These are phyloP conservation scores for Craseonycteris thonglongyai DNA, from an alignment of 2,113 vertebrate species.

Conservation along the genomic window DNA sequence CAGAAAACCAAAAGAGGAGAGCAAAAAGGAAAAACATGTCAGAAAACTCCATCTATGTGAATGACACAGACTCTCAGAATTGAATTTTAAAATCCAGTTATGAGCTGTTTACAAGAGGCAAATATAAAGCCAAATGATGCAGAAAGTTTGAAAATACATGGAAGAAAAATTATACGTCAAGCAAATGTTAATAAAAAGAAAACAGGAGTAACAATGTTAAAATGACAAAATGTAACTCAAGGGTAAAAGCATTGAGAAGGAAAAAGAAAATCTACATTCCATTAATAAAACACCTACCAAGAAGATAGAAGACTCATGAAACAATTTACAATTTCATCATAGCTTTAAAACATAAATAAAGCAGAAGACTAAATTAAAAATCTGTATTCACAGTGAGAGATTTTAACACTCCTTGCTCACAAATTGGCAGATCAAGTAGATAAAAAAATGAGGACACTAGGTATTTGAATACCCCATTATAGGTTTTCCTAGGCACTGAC, in stretches of 20 bases:
- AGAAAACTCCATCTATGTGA: neutral
- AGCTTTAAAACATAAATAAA: conserved; percentile 35
- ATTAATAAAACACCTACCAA: neutral
- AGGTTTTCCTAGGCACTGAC: neutral
- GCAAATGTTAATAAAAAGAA: conserved; percentile 30
- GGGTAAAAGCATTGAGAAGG: neutral
- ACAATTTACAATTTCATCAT: neutral
- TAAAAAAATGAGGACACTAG: neutral
- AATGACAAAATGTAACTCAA: conserved; percentile 30
- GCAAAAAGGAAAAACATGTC: neutral
- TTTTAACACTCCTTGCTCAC: conserved; percentile 4
- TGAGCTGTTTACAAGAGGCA: neutral
- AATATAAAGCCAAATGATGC: conserved; percentile 17
- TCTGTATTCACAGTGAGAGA: neutral
- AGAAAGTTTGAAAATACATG: conserved; percentile 24
- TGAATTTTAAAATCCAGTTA: neutral
- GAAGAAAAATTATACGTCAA: conserved; percentile 15
- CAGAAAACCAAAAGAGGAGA: neutral
- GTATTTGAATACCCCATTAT: neutral
- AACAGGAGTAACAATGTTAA: neutral
- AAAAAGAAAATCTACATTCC: neutral
- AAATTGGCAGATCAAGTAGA: neutral
- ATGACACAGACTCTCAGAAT: neutral
- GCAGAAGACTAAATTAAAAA: conserved; percentile 21
- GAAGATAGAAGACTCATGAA: neutral